Evolutionary conservation across 2,113 vertebrate genomes (phyloP), one percentile per base, ranked within the genome.

Genomic region (Platysternon megacephalum): DNA sequence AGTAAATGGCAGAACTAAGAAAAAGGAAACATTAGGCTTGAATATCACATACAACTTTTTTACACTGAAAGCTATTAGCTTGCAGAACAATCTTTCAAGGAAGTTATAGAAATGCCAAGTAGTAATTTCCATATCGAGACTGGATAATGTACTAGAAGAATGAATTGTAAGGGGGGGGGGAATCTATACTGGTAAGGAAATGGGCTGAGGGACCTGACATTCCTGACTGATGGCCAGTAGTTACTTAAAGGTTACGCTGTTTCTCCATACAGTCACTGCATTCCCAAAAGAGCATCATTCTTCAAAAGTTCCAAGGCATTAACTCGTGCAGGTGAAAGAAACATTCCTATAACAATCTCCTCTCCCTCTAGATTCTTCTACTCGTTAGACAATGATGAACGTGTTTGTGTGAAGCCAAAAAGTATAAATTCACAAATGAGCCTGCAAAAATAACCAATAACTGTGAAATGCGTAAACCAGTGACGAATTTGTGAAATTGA

Each of bases 371-470:
- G 91, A 86, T 42, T 29, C 44, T 65, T 89, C 16, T 68, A 53
- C 82, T 53, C 35, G 68, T 49, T 49, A 72, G 52, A 61, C 0
- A 80, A 86, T 90, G 93, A 85, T 17, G 51, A 88, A 35, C 35
- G 3, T 4, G 24, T 3, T 80, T 91, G 55, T 52, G 55, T 52
- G 89, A 92, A 49, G 68, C 6, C 76, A 55, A 0, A 0, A 9
- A 86, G 39, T 35, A 91, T 92, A 90, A 89, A 89, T 68, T 58
- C 88, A 86, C 39, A 91, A 89, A 87, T 55, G 44, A 96, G 79
- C 51, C 39, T 89, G 91, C 91, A 96, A 90, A 94, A 93, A 58
- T 39, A 91, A 53, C 93, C 94, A 94, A 89, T 68, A 96, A 72
- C 68, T 65, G 85, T 72, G 49, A 91, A 94, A 46, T 17, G 32